These are phyloP conservation scores for Drosophila sproati DNA, from an alignment of 1,140 invertebrate genomes.

Conservation along the genomic window DNA sequence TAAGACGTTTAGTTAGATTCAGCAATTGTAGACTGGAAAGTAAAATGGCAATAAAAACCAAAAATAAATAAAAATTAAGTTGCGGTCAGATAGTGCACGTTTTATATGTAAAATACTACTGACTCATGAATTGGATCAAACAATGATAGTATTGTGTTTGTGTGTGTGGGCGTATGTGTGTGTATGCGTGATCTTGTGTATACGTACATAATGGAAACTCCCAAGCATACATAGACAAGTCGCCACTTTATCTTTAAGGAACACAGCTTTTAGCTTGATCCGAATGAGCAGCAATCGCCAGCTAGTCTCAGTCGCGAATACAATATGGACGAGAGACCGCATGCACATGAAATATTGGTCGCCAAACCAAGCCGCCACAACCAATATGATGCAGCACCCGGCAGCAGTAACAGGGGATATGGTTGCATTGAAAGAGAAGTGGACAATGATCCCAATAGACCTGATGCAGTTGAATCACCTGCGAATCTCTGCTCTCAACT, in stretches of 20 bases:
- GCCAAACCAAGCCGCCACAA: conserved; percentile 29
- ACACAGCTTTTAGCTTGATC: conserved; percentile 10
- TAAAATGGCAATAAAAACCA: too few species aligned
- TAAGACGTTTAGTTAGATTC: too few species aligned
- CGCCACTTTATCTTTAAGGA: conserved; percentile 58
- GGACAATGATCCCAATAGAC: not conserved
- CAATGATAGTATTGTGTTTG: conserved; percentile 6
- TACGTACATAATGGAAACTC: conserved; percentile 33
- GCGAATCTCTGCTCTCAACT: not conserved
- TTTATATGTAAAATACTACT: conserved; percentile 39
- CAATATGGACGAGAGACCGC: conserved; percentile 64
- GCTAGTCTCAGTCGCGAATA: conserved; percentile 38
- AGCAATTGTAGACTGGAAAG: too few species aligned
- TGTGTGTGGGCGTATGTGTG: too few species aligned
- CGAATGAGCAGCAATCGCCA: conserved; percentile 13
- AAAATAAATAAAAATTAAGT: not conserved
- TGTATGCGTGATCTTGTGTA: not conserved
- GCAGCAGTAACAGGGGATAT: conserved; percentile 7
- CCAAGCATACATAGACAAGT: conserved; percentile 31
- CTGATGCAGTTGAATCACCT: not conserved
- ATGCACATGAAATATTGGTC: conserved; percentile 61
- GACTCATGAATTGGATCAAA: conserved; percentile 61
- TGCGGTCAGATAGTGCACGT: conserved; percentile 61
- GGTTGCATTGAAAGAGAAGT: not conserved
- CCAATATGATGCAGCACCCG: conserved; percentile 1